phyloP scores from a whole-genome alignment of 2,113 vertebrate genomes.

The Poicephalus gulielmi region DNA sequence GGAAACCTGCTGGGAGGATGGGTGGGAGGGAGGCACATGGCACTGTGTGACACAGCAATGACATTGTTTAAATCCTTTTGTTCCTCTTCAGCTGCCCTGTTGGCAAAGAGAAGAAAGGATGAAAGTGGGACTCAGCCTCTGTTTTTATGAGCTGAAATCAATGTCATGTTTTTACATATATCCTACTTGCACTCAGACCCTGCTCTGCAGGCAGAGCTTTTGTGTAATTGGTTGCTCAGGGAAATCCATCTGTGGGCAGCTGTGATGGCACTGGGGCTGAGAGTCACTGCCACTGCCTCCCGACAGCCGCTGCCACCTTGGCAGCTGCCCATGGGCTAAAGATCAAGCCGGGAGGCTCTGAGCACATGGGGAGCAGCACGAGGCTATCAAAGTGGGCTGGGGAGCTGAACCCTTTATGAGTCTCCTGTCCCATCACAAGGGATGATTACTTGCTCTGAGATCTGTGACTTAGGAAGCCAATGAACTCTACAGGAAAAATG shows the following conservation, averaged over 20 bases:
- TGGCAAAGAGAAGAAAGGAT: background rate
- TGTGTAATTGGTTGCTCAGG: background rate
- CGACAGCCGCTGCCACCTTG: no score
- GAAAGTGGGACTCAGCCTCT: background rate
- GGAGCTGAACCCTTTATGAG: background rate
- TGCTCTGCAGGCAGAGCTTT: background rate
- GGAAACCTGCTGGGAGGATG: background rate
- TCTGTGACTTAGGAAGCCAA: background rate
- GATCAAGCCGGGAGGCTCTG: background rate
- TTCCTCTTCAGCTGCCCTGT: background rate
- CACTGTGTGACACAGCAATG: background rate
- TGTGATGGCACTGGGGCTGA: background rate
- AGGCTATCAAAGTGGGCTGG: background rate
- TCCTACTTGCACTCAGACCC: background rate
- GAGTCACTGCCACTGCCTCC: background rate
- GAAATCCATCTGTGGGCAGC: background rate
- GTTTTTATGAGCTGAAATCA: background rate
- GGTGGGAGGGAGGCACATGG: background rate
- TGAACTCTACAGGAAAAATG: fast-evolving
- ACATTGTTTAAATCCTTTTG: background rate
- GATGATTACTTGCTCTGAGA: background rate
- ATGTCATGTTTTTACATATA: fast-evolving
- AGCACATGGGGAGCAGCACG: fast-evolving
- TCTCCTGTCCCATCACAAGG: background rate
- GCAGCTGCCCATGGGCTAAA: fast-evolving